A percentile compares a stretch with the other conserved stretches of the same genome.
Conservation (phyloP, 2,888 invertebrate genomes). For the Chrysodeixis includens region DNA sequence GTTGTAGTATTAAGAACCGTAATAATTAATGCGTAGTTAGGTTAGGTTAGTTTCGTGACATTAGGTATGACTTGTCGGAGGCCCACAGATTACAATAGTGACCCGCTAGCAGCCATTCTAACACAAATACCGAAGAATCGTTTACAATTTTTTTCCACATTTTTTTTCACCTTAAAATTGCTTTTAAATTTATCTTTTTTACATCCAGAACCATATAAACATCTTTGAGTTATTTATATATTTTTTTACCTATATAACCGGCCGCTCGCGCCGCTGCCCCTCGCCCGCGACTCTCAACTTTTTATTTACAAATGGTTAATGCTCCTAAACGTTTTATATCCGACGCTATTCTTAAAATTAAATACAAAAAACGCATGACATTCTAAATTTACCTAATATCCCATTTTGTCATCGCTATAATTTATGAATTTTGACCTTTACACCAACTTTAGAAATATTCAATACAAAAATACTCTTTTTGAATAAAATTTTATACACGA, state of each 20-base stretch:
- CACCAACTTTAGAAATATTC: constrained; percentile 90
- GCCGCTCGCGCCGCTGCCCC: constrained; percentile 75
- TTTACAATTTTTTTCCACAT: constrained; percentile 79
- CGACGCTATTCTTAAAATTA: constrained; percentile 90
- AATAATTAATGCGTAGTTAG: constrained; percentile 88
- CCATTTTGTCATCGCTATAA: constrained; percentile 87
- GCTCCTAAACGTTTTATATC: constrained; percentile 91
- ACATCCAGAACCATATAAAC: constrained; percentile 90
- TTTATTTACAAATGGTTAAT: constrained; percentile 92
- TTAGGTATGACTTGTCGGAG: constrained; percentile 82
- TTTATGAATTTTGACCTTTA: constrained; percentile 90
- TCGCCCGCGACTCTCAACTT: constrained; percentile 75
- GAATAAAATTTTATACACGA: constrained; percentile 90
- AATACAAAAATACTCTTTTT: constrained; percentile 90
- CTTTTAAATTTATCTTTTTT: constrained; percentile 87
- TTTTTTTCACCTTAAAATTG: constrained; percentile 82
- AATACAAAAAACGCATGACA: constrained; percentile 90
- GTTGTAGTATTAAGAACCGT: constrained; percentile 87
- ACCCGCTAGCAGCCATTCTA: constrained; percentile 84
- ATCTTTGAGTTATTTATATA: constrained; percentile 89
- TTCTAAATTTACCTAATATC: constrained; percentile 88
- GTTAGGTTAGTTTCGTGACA: constrained; percentile 84
- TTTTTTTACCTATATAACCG: constrained; percentile 88
- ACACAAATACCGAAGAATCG: constrained; percentile 88
- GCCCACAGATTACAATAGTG: constrained; percentile 89